phyloP scores from a whole-genome alignment of 1,140 invertebrate species.

The Micrasema longulum region DNA sequence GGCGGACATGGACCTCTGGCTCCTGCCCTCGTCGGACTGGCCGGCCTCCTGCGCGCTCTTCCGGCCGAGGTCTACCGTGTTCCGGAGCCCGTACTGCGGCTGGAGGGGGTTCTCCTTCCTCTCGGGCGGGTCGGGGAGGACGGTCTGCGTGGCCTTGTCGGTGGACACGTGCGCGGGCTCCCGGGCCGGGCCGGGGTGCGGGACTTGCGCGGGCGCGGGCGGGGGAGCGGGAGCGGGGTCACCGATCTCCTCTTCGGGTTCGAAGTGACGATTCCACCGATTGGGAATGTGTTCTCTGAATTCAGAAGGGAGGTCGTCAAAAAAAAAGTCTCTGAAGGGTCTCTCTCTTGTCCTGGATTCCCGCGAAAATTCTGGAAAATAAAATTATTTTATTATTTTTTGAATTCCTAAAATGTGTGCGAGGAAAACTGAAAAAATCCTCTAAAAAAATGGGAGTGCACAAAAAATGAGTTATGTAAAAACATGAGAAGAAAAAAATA shows the following conservation, averaged over 20 bases:
- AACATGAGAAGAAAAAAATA: too few relatives aligned
- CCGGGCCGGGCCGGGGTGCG: conserved; percentile 49
- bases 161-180: conserved; percentile 56
- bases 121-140: conserved; percentile 54
- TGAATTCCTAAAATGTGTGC: too few relatives aligned
- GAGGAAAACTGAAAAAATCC: too few relatives aligned
- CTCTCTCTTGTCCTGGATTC: conserved; percentile 61
- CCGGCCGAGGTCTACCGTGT: conserved; percentile 81
- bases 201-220: conserved; percentile 55
- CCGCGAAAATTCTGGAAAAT: conserved; percentile 64
- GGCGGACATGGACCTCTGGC: conserved; percentile 77
- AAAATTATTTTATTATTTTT: too few relatives aligned
- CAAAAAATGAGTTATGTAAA: too few relatives aligned
- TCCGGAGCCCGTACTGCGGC: conserved; percentile 78
- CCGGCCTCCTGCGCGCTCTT: conserved; percentile 71
- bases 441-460: too few relatives aligned
- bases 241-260: conserved; percentile 53
- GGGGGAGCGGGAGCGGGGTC: conserved; percentile 66
- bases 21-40: conserved; percentile 65
- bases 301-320: conserved; percentile 71
- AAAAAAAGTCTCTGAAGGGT: conserved; percentile 69
- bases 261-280: conserved; percentile 66
- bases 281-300: conserved; percentile 71
- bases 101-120: conserved; percentile 59
- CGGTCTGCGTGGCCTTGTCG: conserved; percentile 68